Base-by-base conservation (phyloP, 2,888 invertebrate genomes). In the Melanotus villosus region DNA sequence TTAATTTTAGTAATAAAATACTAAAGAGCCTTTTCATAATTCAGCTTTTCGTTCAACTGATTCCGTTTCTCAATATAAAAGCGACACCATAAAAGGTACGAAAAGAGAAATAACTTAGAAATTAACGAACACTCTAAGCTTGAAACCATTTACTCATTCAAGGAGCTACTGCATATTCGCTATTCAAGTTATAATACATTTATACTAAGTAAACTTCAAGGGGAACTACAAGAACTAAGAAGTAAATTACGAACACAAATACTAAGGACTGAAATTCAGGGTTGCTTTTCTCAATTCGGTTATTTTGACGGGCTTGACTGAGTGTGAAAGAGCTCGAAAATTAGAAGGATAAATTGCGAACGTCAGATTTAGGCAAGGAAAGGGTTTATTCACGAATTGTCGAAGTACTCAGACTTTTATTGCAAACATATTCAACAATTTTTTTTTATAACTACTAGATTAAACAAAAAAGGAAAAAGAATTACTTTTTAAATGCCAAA, bases 251-350 rank as follows among this genome's bases (percentile, higher is more conserved):
- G 26, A 4, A 47, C 47, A 47, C 12, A 47, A 47, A 47, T 26
- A 47, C 23, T 23, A 12, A 23, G 47, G 23, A 47, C 47, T 23
- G 47, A 47, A 47, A 19, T 23, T 47, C 47, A 19, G 47, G 32
- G 52, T 10, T 32, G 52, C 52, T 32, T 30, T 52, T 52, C 16
- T n/a, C 56, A 56, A 56, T 56, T 56, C 38, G 12, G 36, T 56
- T 56, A 56, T 38, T 56, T 56, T 56, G 56, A 38, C 56, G 38
- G 23, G 56, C 56, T 38, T 56, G 56, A 56, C 56, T 38, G 56
- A 34, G 56, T 38, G 56, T 23, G 38, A 38, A 56, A 21, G 56
- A 32, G 56, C 56, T 36, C 9, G 56, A 56, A n/a, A 56, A 56
- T 56, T 56, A 38, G 56, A 19, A n/a, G 21, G 16, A 52, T 52